Percentiles rank a stretch among this genome's conserved stretches.
Conservation (phyloP, 1,140 invertebrate genomes). For the Plutomurus gul region DNA sequence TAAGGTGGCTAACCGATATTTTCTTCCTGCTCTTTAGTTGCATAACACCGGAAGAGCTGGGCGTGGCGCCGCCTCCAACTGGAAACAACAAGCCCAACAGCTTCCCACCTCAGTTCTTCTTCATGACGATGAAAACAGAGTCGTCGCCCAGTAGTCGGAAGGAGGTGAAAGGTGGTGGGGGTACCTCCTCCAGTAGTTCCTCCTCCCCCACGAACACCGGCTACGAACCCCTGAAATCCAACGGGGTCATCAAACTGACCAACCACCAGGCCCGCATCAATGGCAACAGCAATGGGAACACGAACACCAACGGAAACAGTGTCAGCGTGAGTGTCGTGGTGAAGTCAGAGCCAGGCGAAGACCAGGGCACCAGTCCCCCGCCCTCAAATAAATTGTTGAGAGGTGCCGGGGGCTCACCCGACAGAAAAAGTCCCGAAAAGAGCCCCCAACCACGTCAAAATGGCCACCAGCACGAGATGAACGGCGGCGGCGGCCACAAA, state of each 20-base stretch:
- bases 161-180: slow-evolving; percentile 60
- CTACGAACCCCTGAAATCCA: slow-evolving; percentile 35
- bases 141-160: slow-evolving; percentile 48
- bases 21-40: slow-evolving; percentile 41
- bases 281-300: not conserved
- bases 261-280: not conserved
- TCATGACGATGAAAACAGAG: slow-evolving; percentile 61
- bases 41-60: slow-evolving; percentile 48
- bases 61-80: slow-evolving; percentile 29
- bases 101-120: slow-evolving; percentile 57
- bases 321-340: slow-evolving; percentile 38
- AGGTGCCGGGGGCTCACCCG: not conserved
- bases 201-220: slow-evolving; percentile 58
- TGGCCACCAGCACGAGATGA: slow-evolving; percentile 31
- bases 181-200: slow-evolving; percentile 55
- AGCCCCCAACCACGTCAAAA: not conserved
- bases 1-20: not conserved
- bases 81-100: slow-evolving; percentile 6
- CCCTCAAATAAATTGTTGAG: not conserved
- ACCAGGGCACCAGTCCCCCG: not conserved
- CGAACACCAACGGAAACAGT: not conserved
- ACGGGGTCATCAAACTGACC: slow-evolving; percentile 42
- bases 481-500: not conserved
- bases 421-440: not conserved
- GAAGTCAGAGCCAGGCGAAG: slow-evolving; percentile 39